Base-by-base conservation (phyloP, 2,888 invertebrate species). In the Platycheirus albimanus region DNA sequence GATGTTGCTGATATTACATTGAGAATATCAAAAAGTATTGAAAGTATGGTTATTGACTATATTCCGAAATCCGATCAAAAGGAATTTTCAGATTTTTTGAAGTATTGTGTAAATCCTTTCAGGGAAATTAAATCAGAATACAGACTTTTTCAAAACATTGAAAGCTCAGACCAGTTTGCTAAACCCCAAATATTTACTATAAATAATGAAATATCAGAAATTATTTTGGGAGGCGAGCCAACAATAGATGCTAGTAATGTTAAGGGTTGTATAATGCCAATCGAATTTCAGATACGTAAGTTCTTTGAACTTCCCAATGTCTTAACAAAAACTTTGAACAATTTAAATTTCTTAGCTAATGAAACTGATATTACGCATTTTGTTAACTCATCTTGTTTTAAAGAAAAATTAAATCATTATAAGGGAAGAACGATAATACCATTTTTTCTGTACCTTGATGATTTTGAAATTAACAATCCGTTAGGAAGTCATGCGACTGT, bases 401-500 rank as follows among this genome's bases (percentile, higher is more conserved):
- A 69, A 19, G 19, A 72, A n/a, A 69, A 47, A 19, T 0, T 41
- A 11, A 43, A 20, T 11, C 17, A 15, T 54, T 74, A 67, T 54
- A 3, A 10, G 10, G 45, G 43, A 20, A 80, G 58, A 80, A 64
- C 28, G 41, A 49, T 74, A 11, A 69, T 74, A 10, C 74, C 79
- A 41, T 56, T 33, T 52, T 54, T 80, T 19, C 15, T 80, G 11
- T 80, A 80, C 38, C 36, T 74, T 10, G 69, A 80, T 58, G 70
- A 43, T 30, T 80, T 80, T 61, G 80, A 80, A 56, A 30, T 54
- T 5, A 61, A 69, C 15, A 76, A 76, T 28, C 80, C 80, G 1
- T 49, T 80, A 58, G 80, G 80, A 7, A 70, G 74, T 38, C 74
- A 81, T 51, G 52, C 75, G 10, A 76, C 49, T 52, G 61, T 66